Evolutionary conservation across 2,888 invertebrate genomes (phyloP), one percentile per base, ranked within the genome.

Genomic region (Aphrophora alni): DNA sequence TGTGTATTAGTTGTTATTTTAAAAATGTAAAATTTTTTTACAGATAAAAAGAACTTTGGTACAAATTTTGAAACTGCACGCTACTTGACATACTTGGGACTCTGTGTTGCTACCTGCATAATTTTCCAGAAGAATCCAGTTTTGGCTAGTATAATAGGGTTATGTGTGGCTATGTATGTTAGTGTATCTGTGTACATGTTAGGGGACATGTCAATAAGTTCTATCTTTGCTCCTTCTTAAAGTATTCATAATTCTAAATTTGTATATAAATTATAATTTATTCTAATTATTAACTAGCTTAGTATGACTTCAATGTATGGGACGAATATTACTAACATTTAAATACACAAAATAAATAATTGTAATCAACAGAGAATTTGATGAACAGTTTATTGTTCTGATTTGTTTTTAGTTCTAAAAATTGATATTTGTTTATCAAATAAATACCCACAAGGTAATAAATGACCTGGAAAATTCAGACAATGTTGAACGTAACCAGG

Each of bases 21-120:
- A 33, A 33, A 33, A 33, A 3, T 33, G 33, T 33, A 5, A 5
- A 33, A 5, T 33, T 33, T n/a, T n/a, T 3, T 25, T 75, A 2
- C 59, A 59, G 59, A 59, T 59, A n/a, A 59, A 21, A 59, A n/a
- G 59, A 59, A 59, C 5, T 59, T 59, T 21, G n/a, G 21, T 12
- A 21, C 59, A 5, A n/a, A n/a, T 59, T 21, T 21, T 28, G 83
- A 84, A 25, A 82, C 81, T 80, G 82, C 82, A 51, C 73, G 97
- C 87, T 96, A 96, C 88, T 89, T 95, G 84, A 96, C 96, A 5
- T 97, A 97, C 87, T 89, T 95, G 70, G 97, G 97, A 2, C 90
- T 97, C 69, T 93, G 96, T 85, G 88, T 96, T 69, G 95, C 97
- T 44, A 95, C 96, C 0, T 95, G 93, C 85, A 97, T 97, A 79